Conservation (phyloP, 2,888 invertebrate genomes). For the Halocaridina rubra region DNA sequence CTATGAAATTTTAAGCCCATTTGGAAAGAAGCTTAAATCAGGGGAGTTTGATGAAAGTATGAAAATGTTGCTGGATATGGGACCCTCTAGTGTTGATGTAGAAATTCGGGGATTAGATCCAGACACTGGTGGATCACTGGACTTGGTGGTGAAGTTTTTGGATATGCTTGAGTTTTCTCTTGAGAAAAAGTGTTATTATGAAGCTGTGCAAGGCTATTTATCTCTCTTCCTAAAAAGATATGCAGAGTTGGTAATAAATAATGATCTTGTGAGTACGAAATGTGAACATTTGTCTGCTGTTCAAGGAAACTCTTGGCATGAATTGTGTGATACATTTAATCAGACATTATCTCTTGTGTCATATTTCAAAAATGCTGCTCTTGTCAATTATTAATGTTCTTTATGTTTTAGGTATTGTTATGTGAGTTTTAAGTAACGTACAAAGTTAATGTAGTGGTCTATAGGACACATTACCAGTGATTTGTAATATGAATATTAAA, state of each 20-base stretch:
- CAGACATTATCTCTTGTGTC: slow-evolving; percentile 56
- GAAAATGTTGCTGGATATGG: slow-evolving; percentile 76
- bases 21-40: slow-evolving; percentile 62
- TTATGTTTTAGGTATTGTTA: too few species aligned
- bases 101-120: slow-evolving; percentile 85
- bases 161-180: slow-evolving; percentile 79
- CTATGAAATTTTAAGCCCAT: slow-evolving; percentile 60
- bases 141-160: slow-evolving; percentile 82
- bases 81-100: slow-evolving; percentile 87
- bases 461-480: too few species aligned
- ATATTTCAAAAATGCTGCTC: slow-evolving; percentile 62
- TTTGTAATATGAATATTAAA: too few species aligned
- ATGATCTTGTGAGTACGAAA: slow-evolving; percentile 30
- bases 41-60: slow-evolving; percentile 71
- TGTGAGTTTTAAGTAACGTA: too few species aligned
- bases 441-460: too few species aligned
- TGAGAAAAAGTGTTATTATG: slow-evolving; percentile 83
- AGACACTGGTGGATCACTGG: slow-evolving; percentile 78
- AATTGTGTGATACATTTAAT: slow-evolving; percentile 45
- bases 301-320: slow-evolving; percentile 42
- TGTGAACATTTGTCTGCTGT: slow-evolving; percentile 23
- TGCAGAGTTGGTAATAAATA: slow-evolving; percentile 55
- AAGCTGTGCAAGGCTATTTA: slow-evolving; percentile 90
- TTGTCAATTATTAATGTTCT: slow-evolving; percentile 46
- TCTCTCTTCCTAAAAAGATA: slow-evolving; percentile 87